These are phyloP conservation scores for Callinectes sapidus DNA, from an alignment of 2,888 invertebrate species.

Conservation along the genomic window DNA sequence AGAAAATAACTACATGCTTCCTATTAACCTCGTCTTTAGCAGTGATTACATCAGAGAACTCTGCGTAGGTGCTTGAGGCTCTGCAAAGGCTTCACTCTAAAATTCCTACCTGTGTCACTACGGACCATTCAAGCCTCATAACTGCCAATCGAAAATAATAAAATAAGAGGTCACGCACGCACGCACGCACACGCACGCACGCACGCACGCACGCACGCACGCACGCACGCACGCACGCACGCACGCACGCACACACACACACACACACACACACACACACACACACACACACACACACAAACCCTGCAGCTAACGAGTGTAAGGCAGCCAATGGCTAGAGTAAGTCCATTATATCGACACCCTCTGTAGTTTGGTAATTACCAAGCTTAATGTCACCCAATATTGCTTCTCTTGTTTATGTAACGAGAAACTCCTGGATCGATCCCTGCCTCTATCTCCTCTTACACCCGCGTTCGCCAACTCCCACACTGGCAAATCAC, in stretches of 20 bases:
- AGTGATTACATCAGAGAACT: no score
- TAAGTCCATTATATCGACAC: slow-evolving; percentile 50
- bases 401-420: slow-evolving; percentile 56
- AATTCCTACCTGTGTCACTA: no score
- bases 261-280: slow-evolving; percentile 31
- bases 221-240: slow-evolving; percentile 29
- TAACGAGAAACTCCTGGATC: slow-evolving; percentile 41
- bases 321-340: slow-evolving; percentile 24
- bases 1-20: no score
- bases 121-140: no score
- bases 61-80: no score
- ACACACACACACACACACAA: not conserved
- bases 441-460: slow-evolving; percentile 19
- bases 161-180: no score
- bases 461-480: not conserved
- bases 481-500: slow-evolving; percentile 22
- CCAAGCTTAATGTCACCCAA: slow-evolving; percentile 56
- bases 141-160: no score
- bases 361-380: slow-evolving; percentile 50
- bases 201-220: not conserved
- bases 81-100: no score
- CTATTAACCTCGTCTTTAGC: no score
- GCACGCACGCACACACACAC: slow-evolving; percentile 37
- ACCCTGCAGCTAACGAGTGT: slow-evolving; percentile 22
- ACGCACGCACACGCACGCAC: not conserved